These are phyloP conservation scores for Diaperis boleti DNA, from an alignment of 2,888 invertebrate species.

Conservation along the genomic window DNA sequence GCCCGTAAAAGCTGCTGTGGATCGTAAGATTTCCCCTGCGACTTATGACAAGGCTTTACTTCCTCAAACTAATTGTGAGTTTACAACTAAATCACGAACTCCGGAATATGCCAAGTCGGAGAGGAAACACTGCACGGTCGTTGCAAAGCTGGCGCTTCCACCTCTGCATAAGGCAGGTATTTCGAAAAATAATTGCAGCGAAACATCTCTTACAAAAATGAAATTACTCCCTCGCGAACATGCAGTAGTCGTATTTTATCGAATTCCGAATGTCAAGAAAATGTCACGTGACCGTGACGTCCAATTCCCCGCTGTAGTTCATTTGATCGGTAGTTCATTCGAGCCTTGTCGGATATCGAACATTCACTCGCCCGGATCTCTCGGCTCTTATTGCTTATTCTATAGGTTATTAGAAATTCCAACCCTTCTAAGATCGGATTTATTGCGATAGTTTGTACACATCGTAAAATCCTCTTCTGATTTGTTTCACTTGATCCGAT, in stretches of 20 bases:
- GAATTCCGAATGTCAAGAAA: slow-evolving; percentile 15
- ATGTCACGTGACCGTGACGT: slow-evolving; percentile 16
- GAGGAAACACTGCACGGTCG: slow-evolving; percentile 49
- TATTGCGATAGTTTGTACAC: slow-evolving; percentile 60
- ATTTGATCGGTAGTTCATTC: slow-evolving; percentile 46
- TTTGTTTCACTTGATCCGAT: slow-evolving; percentile 52
- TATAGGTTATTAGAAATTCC: slow-evolving; percentile 63
- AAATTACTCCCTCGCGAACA: not conserved
- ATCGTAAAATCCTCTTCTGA: slow-evolving; percentile 52
- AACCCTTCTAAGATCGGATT: slow-evolving; percentile 59
- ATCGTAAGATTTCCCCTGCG: slow-evolving; percentile 60
- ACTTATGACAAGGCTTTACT: slow-evolving; percentile 57
- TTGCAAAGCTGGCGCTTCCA: slow-evolving; percentile 31
- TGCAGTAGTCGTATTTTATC: not conserved
- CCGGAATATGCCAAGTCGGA: slow-evolving; percentile 51
- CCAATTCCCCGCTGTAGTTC: slow-evolving; percentile 39
- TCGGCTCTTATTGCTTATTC: slow-evolving; percentile 60
- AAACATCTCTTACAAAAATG: not conserved
- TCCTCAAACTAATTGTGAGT: slow-evolving; percentile 60
- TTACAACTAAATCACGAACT: slow-evolving; percentile 57
- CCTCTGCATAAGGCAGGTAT: slow-evolving; percentile 9
- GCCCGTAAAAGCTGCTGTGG: slow-evolving; percentile 52
- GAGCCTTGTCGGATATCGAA: slow-evolving; percentile 44
- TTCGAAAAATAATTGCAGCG: slow-evolving; percentile 6
- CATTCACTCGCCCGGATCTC: slow-evolving; percentile 47